Evolutionary conservation across 2,888 invertebrate species (phyloP), one percentile per base, ranked within the genome.

Genomic region (Operophtera brumata): DNA sequence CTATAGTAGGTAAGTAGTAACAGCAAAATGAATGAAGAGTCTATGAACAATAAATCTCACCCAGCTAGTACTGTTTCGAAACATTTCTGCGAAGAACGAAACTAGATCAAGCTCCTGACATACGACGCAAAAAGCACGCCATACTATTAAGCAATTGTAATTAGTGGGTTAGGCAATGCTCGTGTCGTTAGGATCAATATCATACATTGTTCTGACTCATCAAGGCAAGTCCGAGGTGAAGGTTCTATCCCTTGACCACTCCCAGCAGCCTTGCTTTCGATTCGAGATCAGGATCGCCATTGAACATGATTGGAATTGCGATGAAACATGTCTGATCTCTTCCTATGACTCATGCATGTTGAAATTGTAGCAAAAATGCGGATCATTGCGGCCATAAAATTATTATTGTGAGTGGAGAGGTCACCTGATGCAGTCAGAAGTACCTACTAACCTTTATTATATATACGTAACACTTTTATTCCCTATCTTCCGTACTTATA

Each of bases 211-310:
- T 57, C 81, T 83, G 85, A 86, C 73, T 85, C 86, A 86, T 78
- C 78, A 80, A 77, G 77, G 80, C 75, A 54, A 49, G 51, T 54
- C 68, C 61, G 76, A 79, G 82, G 80, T 84, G 84, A 86, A 84
- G 84, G 82, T 73, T 70, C 69, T 80, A 85, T 84, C 86, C 87
- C 84, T 85, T 87, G 85, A 84, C 85, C 86, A 79, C 77, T 78
- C 83, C 84, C 81, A 73, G 67, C 69, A 78, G 73, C 88, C 88
- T 89, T 87, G 86, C 86, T 86, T 86, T 86, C 87, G 77, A 82
- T 68, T 42, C 36, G 47, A 54, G 56, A 84, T 82, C 77, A 69
- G 71, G 61, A 75, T 80, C 57, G 67, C 70, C 66, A 70, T 75
- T 76, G 70, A 71, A 59, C 59, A 60, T 76, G 73, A 77, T 78